These are phyloP conservation scores for Bombus polaris DNA, from an alignment of 1,140 invertebrate species.

Conservation along the genomic window DNA sequence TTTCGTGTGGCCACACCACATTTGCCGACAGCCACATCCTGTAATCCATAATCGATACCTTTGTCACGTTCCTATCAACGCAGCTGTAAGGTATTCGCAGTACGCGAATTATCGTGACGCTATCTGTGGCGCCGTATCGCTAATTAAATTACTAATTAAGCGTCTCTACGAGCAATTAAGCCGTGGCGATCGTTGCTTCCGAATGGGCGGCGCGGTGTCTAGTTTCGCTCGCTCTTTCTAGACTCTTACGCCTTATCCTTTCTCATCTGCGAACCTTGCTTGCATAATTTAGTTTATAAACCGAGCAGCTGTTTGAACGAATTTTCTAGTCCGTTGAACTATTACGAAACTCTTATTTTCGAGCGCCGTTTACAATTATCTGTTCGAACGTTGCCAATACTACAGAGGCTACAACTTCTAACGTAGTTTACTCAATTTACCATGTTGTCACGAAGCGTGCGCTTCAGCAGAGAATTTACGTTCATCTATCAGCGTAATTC, in stretches of 20 bases:
- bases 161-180: conserved; percentile 11
- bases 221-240: background rate
- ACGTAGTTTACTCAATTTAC: too few species aligned
- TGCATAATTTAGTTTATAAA: too few species aligned
- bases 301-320: too few species aligned
- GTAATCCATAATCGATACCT: background rate
- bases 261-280: background rate
- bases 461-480: too few species aligned
- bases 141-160: conserved; percentile 34
- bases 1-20: too few species aligned
- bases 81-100: background rate
- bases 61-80: background rate
- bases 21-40: background rate
- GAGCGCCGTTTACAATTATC: too few species aligned
- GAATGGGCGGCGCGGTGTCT: background rate
- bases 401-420: too few species aligned
- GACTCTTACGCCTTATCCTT: background rate
- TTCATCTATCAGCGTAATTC: too few species aligned
- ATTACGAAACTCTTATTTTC: too few species aligned
- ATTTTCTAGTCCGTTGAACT: too few species aligned
- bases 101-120: background rate
- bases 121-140: background rate
- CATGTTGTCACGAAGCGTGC: too few species aligned
- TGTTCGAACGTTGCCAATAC: too few species aligned
- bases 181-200: background rate